Evolutionary conservation across 2,888 invertebrate genomes (phyloP), one percentile per base, ranked within the genome.

Genomic region (Aleiodes testaceus): DNA sequence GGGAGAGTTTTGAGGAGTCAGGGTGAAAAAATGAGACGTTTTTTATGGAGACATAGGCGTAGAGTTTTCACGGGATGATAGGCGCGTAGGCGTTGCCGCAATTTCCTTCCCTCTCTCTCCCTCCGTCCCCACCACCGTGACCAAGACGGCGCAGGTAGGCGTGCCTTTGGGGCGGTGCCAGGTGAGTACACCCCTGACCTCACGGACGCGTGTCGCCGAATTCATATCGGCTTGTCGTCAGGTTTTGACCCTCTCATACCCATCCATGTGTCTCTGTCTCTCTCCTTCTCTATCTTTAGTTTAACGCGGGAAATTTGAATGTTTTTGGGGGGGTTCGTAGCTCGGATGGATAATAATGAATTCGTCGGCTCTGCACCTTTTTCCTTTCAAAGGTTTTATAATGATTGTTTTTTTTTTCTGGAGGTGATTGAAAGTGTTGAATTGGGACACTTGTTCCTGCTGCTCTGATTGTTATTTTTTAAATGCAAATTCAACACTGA

Each of bases 91-190:
- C 86, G 85, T 83, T 79, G 75, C 85, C 80, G 76, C 66, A 73
- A 75, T 72, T 74, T 76, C 69, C 76, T 45, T 45, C 22, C 45
- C 47, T 20, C 44, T 22, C 44, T 22, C 45, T 45, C 14, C 22
- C 20, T 20, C 11, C 2, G 1, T 36, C 16, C 36, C 18, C 22
- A 22, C 12, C 5, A 20, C 53, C 44, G 45, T 63, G 63, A 63
- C 63, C 69, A 75, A 75, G 80, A 82, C 82, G 80, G 84, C 83
- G 83, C 85, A 84, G 85, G 85, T 87, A 83, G 87, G 87, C 87
- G 87, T 86, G 85, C 82, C 87, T 81, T 68, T 83, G 81, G 86
- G 87, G 86, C 85, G 86, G 85, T 75, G 82, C 85, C 85, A 86
- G 85, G 85, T 85, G 82, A 82, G 79, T 81, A 79, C 78, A 82